Evolutionary conservation across 2,888 invertebrate genomes (phyloP).

Genomic region (Graphium colonna): DNA sequence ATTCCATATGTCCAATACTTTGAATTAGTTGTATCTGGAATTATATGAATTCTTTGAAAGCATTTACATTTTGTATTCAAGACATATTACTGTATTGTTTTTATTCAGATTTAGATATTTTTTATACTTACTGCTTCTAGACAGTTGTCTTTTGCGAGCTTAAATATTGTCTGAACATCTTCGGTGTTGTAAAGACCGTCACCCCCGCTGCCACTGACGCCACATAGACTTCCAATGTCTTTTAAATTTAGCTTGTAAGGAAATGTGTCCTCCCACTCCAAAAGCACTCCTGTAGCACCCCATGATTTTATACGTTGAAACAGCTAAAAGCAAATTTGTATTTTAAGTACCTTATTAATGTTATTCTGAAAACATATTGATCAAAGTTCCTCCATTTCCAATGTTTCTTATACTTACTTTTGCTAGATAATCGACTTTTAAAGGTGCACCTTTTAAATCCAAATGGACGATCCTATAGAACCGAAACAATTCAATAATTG

Average conservation of each 20-base stretch:
- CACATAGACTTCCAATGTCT: conserved; percentile 77
- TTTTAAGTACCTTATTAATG: no score
- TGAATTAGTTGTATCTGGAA: conserved; percentile 87
- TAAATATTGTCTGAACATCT: conserved; percentile 83
- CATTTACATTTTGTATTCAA: no score
- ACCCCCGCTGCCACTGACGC: conserved; percentile 76
- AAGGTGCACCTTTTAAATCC: conserved; percentile 92
- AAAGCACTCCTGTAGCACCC: conserved; percentile 89
- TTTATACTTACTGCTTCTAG: conserved; percentile 81
- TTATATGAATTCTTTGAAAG: no score
- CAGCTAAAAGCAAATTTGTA: conserved; percentile 39
- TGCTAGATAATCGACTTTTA: conserved; percentile 81
- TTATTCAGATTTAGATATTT: not conserved
- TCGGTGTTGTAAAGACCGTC: conserved; percentile 77
- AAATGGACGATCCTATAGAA: conserved; percentile 83
- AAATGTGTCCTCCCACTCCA: conserved; percentile 96
- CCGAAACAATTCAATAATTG: not conserved
- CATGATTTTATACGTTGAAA: conserved; percentile 64
- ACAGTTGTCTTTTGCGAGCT: conserved; percentile 82
- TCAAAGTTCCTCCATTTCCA: not conserved
- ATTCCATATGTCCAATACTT: conserved; percentile 93
- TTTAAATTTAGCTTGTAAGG: conserved; percentile 85
- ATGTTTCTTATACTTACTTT: conserved; percentile 42
- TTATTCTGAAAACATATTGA: not conserved
- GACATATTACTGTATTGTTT: no score